Percentiles rank a stretch among this genome's conserved stretches.
phyloP scores from a whole-genome alignment of 2,888 invertebrate genomes.

The Eristalinus sepulchralis region DNA sequence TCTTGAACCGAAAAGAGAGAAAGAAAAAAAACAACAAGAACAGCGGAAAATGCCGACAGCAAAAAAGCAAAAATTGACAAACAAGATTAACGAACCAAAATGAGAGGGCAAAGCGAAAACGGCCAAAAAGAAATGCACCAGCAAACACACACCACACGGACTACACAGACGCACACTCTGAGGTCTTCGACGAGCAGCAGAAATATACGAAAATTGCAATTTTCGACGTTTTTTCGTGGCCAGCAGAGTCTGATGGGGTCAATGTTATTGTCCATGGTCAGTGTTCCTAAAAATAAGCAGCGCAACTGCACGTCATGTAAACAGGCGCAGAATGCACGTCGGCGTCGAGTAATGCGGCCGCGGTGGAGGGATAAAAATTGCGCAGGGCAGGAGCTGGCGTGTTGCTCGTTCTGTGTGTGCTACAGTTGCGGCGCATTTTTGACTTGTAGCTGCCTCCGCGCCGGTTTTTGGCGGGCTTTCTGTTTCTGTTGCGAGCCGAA shows the following conservation, averaged over 20 bases:
- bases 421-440: slow-evolving; percentile 26
- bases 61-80: slow-evolving; percentile 30
- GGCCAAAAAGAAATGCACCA: background rate
- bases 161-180: background rate
- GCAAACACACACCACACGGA: background rate
- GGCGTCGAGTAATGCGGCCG: background rate
- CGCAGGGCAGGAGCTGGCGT: background rate
- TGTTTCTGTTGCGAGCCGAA: background rate
- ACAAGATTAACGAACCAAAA: slow-evolving; percentile 53
- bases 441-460: background rate
- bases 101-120: slow-evolving; percentile 2
- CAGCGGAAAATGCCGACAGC: slow-evolving; percentile 38
- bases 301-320: slow-evolving; percentile 42
- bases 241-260: slow-evolving; percentile 49
- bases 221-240: slow-evolving; percentile 54
- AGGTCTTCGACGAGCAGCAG: background rate
- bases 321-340: slow-evolving; percentile 16
- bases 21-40: background rate
- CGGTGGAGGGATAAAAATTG: background rate
- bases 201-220: slow-evolving; percentile 47
- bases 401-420: slow-evolving; percentile 4
- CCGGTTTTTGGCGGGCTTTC: slow-evolving; percentile 31
- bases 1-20: slow-evolving; percentile 17
- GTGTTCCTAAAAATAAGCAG: slow-evolving; percentile 56
- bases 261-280: slow-evolving; percentile 70